Conservation (phyloP, 2,113 vertebrate genomes). For the Anolis carolinensis region DNA sequence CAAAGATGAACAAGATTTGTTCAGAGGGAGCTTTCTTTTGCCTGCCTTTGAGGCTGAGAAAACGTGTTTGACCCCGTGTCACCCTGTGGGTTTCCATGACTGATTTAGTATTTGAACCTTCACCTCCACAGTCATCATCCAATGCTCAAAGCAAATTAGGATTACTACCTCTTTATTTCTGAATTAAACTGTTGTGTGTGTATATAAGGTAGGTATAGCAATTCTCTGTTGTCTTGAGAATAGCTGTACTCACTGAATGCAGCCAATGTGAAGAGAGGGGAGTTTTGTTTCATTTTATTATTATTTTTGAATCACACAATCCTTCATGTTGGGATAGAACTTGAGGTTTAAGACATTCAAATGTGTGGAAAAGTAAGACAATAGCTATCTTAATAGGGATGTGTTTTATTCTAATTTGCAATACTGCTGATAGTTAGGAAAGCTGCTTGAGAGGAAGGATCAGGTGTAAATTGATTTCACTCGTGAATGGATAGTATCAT, state of each 20-base stretch:
- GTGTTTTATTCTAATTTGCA: background rate
- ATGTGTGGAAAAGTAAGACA: background rate
- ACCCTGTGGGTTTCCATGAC: too few species aligned
- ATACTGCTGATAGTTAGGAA: background rate
- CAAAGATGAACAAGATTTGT: too few species aligned
- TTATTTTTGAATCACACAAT: background rate
- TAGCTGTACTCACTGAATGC: background rate
- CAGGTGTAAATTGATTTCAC: conserved; percentile 15
- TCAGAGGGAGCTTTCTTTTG: too few species aligned
- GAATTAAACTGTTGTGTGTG: background rate
- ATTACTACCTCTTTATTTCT: background rate
- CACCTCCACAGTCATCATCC: too few species aligned
- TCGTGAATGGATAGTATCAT: background rate
- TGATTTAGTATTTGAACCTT: too few species aligned
- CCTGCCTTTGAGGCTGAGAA: too few species aligned
- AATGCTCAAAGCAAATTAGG: too few species aligned
- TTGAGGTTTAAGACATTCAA: background rate
- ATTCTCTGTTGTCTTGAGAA: background rate
- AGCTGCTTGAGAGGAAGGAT: background rate
- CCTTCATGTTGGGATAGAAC: background rate
- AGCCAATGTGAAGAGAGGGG: background rate
- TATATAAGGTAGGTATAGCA: background rate
- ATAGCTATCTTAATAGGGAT: too few species aligned
- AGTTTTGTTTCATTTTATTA: background rate
- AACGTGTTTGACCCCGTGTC: too few species aligned